Evolutionary conservation across 2,113 vertebrate species (phyloP), one percentile per base, ranked within the genome.

Genomic region (Hypomesus transpacificus): DNA sequence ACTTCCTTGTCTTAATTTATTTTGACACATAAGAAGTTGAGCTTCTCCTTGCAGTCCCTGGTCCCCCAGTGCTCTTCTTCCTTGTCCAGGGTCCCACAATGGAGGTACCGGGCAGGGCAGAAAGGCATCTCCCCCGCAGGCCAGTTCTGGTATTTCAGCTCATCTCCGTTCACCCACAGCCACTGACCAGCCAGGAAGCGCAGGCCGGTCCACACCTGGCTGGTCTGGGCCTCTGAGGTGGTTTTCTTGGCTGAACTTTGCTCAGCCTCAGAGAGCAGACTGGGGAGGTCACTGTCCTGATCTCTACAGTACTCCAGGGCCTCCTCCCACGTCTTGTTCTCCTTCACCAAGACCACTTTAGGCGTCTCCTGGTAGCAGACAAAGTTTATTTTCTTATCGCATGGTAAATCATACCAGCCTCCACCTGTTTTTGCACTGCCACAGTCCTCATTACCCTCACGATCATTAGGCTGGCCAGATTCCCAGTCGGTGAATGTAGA

Each of bases 291-390:
- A 0, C 4, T 69, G 50, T 26, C 1, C 21, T 59, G 4, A 2
- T 16, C 0, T 20, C 26, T 78, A 46, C 85, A 85, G 1, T 67
- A 39, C 16, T 70, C 60, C 22, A 84, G 21, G 0, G 83, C 84
- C 58, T 80, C 75, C 70, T 87, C 75, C 87, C 87, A 85, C 0
- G 76, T 76, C 63, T 71, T 78, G 0, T 68, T 83, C 66, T 70
- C 70, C 4, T 60, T 68, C 17, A 85, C 63, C 63, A 82, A 70
- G 28, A 61, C 4, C 31, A 34, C 5, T 34, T 7, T 34, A 34
- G 6, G 6, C 31, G 3, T 34, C 31, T 34, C 31, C 6, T 34
- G 3, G 31, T 34, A 34, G 31, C 31, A 34, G 31, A 34, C 31
- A 34, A 34, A 34, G 4, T 34, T 34, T 7, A 34, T 34, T 34